phyloP scores from a whole-genome alignment of 2,113 vertebrate species.

The Dolichotis patagonum region DNA sequence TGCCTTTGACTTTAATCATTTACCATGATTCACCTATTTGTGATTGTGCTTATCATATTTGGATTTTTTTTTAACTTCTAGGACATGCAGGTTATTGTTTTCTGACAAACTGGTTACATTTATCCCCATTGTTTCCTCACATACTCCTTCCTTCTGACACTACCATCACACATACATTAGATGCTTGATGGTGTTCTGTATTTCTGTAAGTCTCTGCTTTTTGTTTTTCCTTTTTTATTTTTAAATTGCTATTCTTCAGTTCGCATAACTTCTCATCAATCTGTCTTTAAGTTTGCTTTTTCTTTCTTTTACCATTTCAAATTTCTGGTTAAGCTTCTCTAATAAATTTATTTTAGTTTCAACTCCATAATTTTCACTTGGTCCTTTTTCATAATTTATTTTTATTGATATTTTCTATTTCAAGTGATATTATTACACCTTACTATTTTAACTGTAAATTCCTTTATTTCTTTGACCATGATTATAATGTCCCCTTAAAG shows the following conservation, averaged over 20 bases:
- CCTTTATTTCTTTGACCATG: not conserved
- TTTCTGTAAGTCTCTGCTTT: not conserved
- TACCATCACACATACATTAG: not conserved
- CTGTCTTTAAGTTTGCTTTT: not conserved
- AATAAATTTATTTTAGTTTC: conserved; percentile 29
- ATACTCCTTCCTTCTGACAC: not conserved
- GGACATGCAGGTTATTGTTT: not conserved
- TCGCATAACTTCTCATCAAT: not conserved
- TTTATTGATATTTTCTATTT: conserved; percentile 2
- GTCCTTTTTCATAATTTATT: conserved; percentile 11
- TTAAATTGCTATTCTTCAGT: not conserved
- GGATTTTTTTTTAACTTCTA: not conserved
- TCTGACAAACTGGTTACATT: not conserved
- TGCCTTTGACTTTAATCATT: not conserved
- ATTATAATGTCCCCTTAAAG: not conserved
- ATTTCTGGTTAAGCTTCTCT: not conserved
- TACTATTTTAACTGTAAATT: not conserved
- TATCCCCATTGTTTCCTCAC: not conserved
- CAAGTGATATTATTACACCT: not conserved
- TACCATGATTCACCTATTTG: not conserved
- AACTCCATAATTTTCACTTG: not conserved
- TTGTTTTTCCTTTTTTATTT: not conserved
- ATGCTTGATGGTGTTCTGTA: not conserved
- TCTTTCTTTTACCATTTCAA: conserved; percentile 24
- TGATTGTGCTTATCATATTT: not conserved